A percentile compares a stretch with the other conserved stretches of the same genome.
Conservation (phyloP, 2,113 vertebrate species). For the Stictonetta naevosa region DNA sequence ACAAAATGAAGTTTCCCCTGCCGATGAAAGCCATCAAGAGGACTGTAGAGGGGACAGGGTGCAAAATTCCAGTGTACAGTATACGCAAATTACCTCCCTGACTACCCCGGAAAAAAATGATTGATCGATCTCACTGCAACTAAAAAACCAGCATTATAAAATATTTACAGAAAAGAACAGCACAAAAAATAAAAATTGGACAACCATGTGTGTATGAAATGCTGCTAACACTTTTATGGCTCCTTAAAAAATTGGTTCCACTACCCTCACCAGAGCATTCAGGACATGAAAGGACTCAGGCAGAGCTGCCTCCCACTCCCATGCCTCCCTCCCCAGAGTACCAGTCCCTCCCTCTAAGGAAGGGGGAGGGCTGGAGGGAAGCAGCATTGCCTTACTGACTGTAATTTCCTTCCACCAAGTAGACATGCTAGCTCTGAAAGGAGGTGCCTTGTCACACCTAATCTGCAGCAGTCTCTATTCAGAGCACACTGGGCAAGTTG, state of each 20-base stretch:
- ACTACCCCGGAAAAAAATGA: slow-evolving; percentile 50
- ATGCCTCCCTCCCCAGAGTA: neutral
- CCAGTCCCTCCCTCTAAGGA: neutral
- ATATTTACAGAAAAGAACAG: slow-evolving; percentile 66
- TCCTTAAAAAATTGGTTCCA: slow-evolving; percentile 19
- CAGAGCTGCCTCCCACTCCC: neutral
- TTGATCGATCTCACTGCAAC: slow-evolving; percentile 58
- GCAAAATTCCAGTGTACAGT: slow-evolving; percentile 57
- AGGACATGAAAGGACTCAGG: neutral
- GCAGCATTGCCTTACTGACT: neutral
- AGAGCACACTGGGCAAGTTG: slow-evolving; percentile 15
- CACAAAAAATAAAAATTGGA: slow-evolving; percentile 52
- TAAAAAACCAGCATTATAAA: slow-evolving; percentile 65
- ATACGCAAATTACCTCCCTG: slow-evolving; percentile 22
- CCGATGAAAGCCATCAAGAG: slow-evolving; percentile 21
- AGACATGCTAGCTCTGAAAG: neutral
- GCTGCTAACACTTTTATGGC: slow-evolving; percentile 6
- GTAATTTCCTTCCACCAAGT: neutral
- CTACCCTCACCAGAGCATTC: slow-evolving; percentile 34
- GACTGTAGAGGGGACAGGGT: neutral
- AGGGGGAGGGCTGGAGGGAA: neutral
- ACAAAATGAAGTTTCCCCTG: slow-evolving; percentile 50
- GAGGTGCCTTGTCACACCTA: neutral
- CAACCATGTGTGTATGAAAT: slow-evolving; percentile 38
- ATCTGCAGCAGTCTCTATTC: neutral